These are phyloP conservation scores for Rhynchomys soricoides DNA, from an alignment of 2,113 vertebrate genomes.

Conservation along the genomic window DNA sequence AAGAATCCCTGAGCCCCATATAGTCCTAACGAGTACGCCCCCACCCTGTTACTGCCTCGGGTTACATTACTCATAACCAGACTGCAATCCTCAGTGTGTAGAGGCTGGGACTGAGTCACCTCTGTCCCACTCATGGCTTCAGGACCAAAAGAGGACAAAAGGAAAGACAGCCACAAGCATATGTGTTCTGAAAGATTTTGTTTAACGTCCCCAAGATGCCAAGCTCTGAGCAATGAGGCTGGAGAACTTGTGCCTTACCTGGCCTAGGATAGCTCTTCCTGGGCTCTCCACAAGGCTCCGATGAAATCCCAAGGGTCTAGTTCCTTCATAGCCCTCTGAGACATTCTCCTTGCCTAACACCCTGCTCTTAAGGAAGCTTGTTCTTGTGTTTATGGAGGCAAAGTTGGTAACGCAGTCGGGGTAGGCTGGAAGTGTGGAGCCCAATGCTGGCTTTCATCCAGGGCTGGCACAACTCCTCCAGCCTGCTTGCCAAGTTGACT, in stretches of 20 bases:
- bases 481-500: neutral
- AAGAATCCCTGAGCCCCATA: neutral
- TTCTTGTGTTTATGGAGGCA: neutral
- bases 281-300: neutral
- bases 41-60: neutral
- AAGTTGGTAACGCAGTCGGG: neutral
- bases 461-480: neutral
- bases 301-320: neutral
- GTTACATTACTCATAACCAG: neutral
- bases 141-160: neutral
- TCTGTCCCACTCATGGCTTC: neutral
- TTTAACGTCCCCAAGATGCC: neutral
- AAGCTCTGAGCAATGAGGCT: neutral
- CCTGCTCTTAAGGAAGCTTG: neutral
- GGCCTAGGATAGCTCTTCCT: neutral
- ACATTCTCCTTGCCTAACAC: neutral
- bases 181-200: neutral
- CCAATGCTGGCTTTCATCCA: neutral
- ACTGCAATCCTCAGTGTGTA: neutral
- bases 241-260: neutral
- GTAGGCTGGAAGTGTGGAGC: neutral
- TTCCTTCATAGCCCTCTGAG: neutral
- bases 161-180: neutral
- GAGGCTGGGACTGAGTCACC: neutral
- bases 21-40: neutral